Conservation (phyloP, 2,797 vertebrate species). For the Leontocebus nigricollis region DNA sequence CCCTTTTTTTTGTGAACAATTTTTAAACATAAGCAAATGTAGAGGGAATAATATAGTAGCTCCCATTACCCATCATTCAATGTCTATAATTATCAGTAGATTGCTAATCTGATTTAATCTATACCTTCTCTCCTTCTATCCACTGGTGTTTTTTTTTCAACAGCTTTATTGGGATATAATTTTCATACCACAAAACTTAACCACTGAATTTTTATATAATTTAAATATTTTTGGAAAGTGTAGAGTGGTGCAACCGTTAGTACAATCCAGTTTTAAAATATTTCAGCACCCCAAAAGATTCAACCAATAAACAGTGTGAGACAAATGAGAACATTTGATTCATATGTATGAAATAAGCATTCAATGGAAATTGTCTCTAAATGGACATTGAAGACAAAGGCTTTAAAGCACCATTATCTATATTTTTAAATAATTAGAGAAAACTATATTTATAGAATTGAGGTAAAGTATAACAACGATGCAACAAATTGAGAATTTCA, state of each 20-base stretch:
- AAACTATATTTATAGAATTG: neutral
- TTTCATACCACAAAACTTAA: neutral
- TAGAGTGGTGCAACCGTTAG: neutral
- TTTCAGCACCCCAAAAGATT: neutral
- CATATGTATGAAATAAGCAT: neutral
- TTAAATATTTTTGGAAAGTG: neutral
- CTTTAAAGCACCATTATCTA: neutral
- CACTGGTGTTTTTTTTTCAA: neutral
- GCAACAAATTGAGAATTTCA: neutral
- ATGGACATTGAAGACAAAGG: neutral
- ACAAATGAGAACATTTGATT: neutral
- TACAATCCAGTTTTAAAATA: neutral
- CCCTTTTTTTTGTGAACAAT: neutral
- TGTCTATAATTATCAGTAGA: neutral
- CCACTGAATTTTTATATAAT: neutral
- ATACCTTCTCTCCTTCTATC: neutral
- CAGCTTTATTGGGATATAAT: neutral
- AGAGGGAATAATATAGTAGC: neutral
- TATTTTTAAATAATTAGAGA: neutral
- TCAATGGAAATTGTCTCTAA: neutral
- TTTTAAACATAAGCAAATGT: neutral
- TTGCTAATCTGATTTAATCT: neutral
- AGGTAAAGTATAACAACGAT: neutral
- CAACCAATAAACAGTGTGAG: neutral
- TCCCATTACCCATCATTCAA: neutral